Percentiles rank a stretch among this genome's conserved stretches.
Evolutionary conservation across 2,113 vertebrate species (phyloP).

Genomic region (Sinocyclocheilus anshuiensis): DNA sequence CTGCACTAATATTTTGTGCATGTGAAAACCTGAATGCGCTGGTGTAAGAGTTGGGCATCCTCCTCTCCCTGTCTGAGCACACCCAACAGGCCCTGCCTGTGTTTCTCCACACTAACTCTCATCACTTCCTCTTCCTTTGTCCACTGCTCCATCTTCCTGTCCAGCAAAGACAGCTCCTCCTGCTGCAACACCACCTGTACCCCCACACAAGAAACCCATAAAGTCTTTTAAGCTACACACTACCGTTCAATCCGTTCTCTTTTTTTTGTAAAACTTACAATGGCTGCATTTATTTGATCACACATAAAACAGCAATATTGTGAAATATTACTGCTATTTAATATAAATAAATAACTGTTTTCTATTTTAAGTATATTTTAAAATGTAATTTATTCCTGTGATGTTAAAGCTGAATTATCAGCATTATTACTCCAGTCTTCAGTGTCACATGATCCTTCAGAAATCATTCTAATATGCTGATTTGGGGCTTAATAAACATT

Average conservation of each 20-base stretch:
- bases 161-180: conserved; percentile 73
- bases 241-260: not conserved
- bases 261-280: too few relatives aligned
- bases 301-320: too few relatives aligned
- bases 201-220: not conserved
- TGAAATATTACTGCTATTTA: too few relatives aligned
- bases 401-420: not conserved
- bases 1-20: not conserved
- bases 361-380: not conserved
- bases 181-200: conserved; percentile 72
- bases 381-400: too few relatives aligned
- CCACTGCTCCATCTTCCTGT: conserved; percentile 69
- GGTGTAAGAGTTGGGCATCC: conserved; percentile 64
- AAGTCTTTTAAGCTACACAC: not conserved
- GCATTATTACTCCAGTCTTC: not conserved
- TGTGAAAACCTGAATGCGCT: conserved; percentile 33
- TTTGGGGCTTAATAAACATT: not conserved
- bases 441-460: not conserved
- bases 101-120: conserved; percentile 73
- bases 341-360: too few relatives aligned
- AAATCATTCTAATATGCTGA: not conserved
- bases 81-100: conserved; percentile 72
- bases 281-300: too few relatives aligned
- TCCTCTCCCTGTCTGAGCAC: conserved; percentile 76
- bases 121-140: conserved; percentile 75